Evolutionary conservation across 2,888 invertebrate genomes (phyloP).

Genomic region (Patella caerulea): DNA sequence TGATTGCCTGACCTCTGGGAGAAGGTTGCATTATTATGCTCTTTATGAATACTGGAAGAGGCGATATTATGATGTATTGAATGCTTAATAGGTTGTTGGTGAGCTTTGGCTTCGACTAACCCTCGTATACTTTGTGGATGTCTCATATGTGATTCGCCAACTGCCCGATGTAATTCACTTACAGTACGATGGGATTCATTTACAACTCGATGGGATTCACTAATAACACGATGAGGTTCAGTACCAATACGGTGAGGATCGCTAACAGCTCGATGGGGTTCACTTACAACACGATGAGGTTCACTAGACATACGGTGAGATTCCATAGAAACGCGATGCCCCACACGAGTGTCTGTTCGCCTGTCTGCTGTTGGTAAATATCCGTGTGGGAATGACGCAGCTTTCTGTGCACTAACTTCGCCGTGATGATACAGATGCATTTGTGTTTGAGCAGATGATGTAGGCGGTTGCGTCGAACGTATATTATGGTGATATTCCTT

Average conservation of each 20-base stretch:
- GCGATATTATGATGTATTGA: neutral
- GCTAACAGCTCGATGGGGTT: neutral
- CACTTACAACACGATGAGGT: neutral
- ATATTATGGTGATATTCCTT: neutral
- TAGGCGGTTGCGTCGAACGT: neutral
- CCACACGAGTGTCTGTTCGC: neutral
- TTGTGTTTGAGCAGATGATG: neutral
- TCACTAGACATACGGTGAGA: neutral
- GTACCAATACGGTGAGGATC: neutral
- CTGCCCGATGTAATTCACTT: too few relatives aligned
- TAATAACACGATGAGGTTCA: neutral
- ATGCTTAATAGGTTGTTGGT: too few relatives aligned
- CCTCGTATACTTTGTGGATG: too few relatives aligned
- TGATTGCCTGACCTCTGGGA: neutral
- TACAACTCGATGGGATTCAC: neutral
- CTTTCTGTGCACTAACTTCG: neutral
- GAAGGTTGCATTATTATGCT: neutral
- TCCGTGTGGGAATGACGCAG: neutral
- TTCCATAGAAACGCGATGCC: neutral
- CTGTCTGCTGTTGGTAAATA: too few relatives aligned
- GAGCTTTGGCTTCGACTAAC: too few relatives aligned
- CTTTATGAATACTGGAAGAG: constrained; percentile 5
- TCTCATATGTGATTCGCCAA: too few relatives aligned
- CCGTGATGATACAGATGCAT: neutral
- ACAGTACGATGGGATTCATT: neutral